Base-by-base conservation (phyloP, 2,888 invertebrate genomes). In the Prenolepis imparis region DNA sequence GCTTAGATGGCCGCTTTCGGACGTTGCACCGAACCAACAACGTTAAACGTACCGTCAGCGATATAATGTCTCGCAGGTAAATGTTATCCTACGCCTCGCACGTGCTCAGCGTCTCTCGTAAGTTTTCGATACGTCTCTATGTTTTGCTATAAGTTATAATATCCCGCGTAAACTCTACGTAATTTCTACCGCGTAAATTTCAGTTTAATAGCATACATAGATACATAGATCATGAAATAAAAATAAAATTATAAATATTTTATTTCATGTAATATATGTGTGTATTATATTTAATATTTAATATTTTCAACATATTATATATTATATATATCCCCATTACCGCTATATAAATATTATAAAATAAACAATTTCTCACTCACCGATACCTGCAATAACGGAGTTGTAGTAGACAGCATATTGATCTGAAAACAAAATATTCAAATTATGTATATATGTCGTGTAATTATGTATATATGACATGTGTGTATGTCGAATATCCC, bases 1-100 rank as follows among this genome's bases (percentile, higher is more conserved):
- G 52, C 52, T 52, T 52, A 52, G 91, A 90, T 90, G 91, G 90
- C 90, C 91, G 88, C 64, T 86, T 86, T 89, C 90, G 92, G 91
- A 89, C 92, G 85, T 92, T 92, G 91, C 92, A 91, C 90, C 90
- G 89, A 88, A 85, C 86, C 83, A 86, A 18, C 55, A 70, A 83
- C 86, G 68, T 90, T 89, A 89, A 87, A 89, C 87, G 85, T 84
- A 85, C 85, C 85, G 88, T 90, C 88, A 90, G 36, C 70, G 59
- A 59, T 59, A 91, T 90, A 91, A 87, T 88, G 81, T 82, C 68
- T 64, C 67, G 61, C 84, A 82, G 75, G 85, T 83, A 83, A 83
- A 83, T 73, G 59, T 48, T 67, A 48, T 57, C 41, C 36, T 48
- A 39, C 36, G 39, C 67, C 59, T 52, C 57, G 74, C 86, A 77